phyloP scores from a whole-genome alignment of 2,797 vertebrate genomes.

The Pseudotriccus pelzelni region DNA sequence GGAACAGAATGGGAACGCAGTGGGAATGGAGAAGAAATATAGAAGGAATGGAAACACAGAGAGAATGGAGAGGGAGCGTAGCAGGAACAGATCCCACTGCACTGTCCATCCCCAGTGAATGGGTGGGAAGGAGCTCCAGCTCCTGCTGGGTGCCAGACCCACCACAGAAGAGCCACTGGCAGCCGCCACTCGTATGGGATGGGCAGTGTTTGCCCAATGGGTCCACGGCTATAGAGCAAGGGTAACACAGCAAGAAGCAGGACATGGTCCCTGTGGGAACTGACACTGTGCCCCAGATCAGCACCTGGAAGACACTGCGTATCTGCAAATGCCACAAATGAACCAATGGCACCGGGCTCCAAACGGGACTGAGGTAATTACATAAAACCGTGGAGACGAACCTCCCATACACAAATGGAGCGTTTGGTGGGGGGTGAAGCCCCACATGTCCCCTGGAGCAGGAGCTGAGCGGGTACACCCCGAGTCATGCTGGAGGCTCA shows the following conservation, averaged over 20 bases:
- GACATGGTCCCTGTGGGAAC: background rate
- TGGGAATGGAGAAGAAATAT: background rate
- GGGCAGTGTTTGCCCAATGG: background rate
- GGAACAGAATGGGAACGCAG: background rate
- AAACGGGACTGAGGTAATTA: background rate
- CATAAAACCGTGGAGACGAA: background rate
- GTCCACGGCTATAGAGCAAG: background rate
- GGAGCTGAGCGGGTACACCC: accelerated
- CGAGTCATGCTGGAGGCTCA: background rate
- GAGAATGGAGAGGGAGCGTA: background rate
- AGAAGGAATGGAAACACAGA: background rate
- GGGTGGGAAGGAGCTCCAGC: accelerated
- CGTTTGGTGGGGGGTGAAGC: accelerated
- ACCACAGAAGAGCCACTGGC: background rate
- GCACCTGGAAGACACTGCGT: accelerated
- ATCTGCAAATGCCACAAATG: background rate
- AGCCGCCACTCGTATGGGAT: background rate
- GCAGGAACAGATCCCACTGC: accelerated
- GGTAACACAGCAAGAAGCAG: background rate
- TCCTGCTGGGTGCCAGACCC: background rate
- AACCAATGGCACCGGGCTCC: background rate
- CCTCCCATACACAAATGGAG: accelerated
- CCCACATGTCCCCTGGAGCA: background rate
- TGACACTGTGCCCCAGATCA: background rate
- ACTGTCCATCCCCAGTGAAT: accelerated